Percentiles rank a stretch among this genome's conserved stretches.
phyloP scores from a whole-genome alignment of 2,888 invertebrate species.

The Ornithoptera priamus region DNA sequence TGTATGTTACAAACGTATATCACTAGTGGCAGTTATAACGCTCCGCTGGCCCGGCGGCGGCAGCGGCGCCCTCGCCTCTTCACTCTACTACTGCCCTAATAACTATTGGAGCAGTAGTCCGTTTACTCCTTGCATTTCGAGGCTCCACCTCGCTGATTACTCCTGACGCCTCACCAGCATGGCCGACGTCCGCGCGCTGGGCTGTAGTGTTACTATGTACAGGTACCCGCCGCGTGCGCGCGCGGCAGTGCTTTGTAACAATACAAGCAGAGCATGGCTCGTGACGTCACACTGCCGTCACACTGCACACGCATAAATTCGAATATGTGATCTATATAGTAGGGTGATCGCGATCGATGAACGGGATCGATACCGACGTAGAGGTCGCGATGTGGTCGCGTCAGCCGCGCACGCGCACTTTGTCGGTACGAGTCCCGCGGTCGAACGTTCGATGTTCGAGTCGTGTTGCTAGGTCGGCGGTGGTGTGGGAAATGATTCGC shows the following conservation, averaged over 20 bases:
- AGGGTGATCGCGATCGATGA: constrained; percentile 29
- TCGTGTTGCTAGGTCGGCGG: too few relatives aligned
- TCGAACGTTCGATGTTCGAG: too few relatives aligned
- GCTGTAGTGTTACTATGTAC: constrained; percentile 10
- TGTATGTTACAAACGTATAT: constrained; percentile 64
- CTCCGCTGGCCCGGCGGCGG: constrained; percentile 33
- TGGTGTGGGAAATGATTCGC: too few relatives aligned
- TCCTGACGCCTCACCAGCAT: constrained; percentile 17
- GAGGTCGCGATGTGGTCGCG: too few relatives aligned
- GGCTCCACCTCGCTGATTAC: not conserved
- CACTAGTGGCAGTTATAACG: constrained; percentile 76
- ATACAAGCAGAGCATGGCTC: too few relatives aligned
- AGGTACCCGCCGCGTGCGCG: too few relatives aligned
- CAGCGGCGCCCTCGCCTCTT: not conserved
- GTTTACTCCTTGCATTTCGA: not conserved
- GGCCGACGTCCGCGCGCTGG: constrained; percentile 17
- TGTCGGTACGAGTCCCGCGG: too few relatives aligned
- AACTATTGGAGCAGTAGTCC: constrained; percentile 17
- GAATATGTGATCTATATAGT: constrained; percentile 33
- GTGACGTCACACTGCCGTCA: too few relatives aligned
- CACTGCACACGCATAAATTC: not conserved
- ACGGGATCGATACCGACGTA: not conserved
- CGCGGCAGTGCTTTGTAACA: too few relatives aligned
- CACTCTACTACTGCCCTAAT: constrained; percentile 12
- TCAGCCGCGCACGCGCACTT: too few relatives aligned